Conservation (phyloP, 2,113 vertebrate genomes). For the Patagioenas fasciata region DNA sequence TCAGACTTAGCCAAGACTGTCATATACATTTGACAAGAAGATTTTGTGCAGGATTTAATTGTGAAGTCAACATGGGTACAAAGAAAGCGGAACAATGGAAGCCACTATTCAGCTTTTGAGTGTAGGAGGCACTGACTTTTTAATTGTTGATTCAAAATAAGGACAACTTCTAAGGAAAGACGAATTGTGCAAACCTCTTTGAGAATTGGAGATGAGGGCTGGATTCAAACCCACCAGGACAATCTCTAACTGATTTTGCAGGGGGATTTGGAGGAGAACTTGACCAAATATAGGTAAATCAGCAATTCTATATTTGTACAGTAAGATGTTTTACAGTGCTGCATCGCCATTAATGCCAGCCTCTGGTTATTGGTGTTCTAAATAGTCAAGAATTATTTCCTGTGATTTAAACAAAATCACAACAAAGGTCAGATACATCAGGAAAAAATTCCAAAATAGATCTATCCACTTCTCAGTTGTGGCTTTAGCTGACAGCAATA, state of each 20-base stretch:
- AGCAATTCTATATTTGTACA: background rate
- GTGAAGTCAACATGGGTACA: fast-evolving
- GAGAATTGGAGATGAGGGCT: background rate
- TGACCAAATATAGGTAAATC: background rate
- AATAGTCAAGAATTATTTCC: background rate
- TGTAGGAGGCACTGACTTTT: fast-evolving
- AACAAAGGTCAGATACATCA: background rate
- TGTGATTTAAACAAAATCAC: background rate
- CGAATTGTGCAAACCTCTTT: background rate
- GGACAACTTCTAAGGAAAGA: background rate
- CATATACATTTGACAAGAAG: background rate
- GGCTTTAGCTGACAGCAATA: background rate
- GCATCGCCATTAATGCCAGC: background rate
- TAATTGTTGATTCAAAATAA: background rate
- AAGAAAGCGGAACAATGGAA: background rate
- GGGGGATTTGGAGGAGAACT: background rate
- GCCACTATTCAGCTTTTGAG: background rate
- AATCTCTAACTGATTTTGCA: background rate
- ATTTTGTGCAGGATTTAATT: background rate
- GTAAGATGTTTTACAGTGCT: background rate
- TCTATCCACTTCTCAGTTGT: background rate
- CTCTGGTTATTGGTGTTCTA: background rate
- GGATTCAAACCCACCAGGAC: background rate
- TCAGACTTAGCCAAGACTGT: background rate
- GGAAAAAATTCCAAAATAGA: background rate